A percentile compares a stretch with the other conserved stretches of the same genome.
phyloP scores from a whole-genome alignment of 2,888 invertebrate species.

The Dendrolimus houi region DNA sequence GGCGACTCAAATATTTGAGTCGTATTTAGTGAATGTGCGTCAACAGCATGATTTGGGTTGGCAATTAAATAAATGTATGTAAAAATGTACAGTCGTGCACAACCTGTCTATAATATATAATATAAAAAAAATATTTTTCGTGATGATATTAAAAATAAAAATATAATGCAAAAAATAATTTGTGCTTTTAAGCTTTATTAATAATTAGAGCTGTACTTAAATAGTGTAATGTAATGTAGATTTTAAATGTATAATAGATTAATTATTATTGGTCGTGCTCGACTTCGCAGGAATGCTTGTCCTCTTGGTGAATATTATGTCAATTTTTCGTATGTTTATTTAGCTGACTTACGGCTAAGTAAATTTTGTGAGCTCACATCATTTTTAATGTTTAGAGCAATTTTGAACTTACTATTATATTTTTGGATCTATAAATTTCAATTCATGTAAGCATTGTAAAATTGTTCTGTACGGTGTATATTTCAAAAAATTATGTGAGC shows the following conservation, averaged over 20 bases:
- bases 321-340: slow-evolving; percentile 18
- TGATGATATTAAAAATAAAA: slow-evolving; percentile 3
- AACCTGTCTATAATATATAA: background rate
- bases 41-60: slow-evolving; percentile 4
- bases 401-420: no score
- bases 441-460: no score
- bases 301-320: slow-evolving; percentile 20
- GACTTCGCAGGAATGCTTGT: slow-evolving; percentile 43
- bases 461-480: no score
- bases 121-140: background rate
- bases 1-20: no score
- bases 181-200: slow-evolving; percentile 35
- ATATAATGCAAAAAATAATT: slow-evolving; percentile 8
- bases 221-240: slow-evolving; percentile 13
- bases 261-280: slow-evolving; percentile 25
- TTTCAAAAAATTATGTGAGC: no score
- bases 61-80: slow-evolving; percentile 8
- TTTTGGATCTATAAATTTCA: no score
- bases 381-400: no score
- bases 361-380: no score
- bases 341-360: slow-evolving; percentile 2
- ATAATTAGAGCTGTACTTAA: slow-evolving; percentile 41
- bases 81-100: slow-evolving; percentile 7
- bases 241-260: slow-evolving; percentile 20
- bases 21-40: no score